Percentiles rank a stretch among this genome's conserved stretches.
These are phyloP conservation scores for Drosophila stalkeri DNA, from an alignment of 2,888 invertebrate genomes.

Conservation along the genomic window DNA sequence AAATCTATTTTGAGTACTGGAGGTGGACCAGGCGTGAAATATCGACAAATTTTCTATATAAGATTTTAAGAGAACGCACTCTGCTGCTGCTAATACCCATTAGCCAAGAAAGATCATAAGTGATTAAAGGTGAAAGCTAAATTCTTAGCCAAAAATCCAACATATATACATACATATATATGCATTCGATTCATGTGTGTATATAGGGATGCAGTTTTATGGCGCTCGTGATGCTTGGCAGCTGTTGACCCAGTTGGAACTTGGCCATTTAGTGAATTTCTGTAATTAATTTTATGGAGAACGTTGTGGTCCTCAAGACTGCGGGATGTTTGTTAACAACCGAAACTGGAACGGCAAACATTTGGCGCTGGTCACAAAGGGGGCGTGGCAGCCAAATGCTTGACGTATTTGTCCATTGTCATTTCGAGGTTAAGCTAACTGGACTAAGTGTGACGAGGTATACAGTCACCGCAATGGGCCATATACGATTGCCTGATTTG, in stretches of 20 bases:
- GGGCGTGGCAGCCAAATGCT: constrained; percentile 40
- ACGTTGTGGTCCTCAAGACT: constrained; percentile 46
- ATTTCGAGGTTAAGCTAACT: constrained; percentile 73
- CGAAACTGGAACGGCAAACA: constrained; percentile 24
- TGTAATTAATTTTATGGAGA: constrained; percentile 77
- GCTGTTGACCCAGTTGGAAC: constrained; percentile 82
- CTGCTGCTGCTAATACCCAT: too few relatives aligned
- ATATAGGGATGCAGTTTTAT: constrained; percentile 34
- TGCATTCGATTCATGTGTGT: constrained; percentile 1
- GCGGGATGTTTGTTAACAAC: constrained; percentile 46
- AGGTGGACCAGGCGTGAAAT: background rate
- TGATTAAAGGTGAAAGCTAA: background rate
- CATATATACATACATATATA: background rate
- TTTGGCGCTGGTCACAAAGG: constrained; percentile 30
- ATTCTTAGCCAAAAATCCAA: background rate
- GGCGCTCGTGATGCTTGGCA: constrained; percentile 38
- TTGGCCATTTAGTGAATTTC: constrained; percentile 78
- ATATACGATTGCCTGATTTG: constrained; percentile 5
- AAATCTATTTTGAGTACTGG: constrained; percentile 1
- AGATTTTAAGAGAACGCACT: background rate
- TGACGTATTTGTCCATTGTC: constrained; percentile 57
- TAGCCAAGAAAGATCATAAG: background rate
- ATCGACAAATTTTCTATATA: background rate
- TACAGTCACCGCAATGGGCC: constrained; percentile 8
- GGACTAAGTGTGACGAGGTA: constrained; percentile 58